Conservation (phyloP, 2,797 vertebrate genomes). For the Poeciliopsis gracilis region DNA sequence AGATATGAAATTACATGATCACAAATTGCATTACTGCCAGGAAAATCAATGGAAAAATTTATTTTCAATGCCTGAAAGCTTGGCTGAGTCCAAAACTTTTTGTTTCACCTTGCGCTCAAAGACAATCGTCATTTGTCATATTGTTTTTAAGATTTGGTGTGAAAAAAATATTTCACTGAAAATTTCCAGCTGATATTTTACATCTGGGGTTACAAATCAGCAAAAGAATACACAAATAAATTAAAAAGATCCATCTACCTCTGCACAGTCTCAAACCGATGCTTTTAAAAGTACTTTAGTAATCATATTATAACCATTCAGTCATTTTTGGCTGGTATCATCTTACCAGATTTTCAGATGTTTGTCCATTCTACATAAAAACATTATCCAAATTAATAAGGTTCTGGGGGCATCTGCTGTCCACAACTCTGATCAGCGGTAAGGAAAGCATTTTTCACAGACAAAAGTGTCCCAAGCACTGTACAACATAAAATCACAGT, state of each 20-base stretch:
- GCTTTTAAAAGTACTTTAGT: neutral
- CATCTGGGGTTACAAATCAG: neutral
- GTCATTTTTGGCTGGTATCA: neutral
- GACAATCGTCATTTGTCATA: no score
- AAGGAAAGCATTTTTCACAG: no score
- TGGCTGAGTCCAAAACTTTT: slow-evolving; percentile 2
- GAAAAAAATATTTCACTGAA: no score
- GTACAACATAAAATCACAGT: no score
- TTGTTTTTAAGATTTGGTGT: no score
- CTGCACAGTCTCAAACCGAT: neutral
- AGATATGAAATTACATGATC: no score
- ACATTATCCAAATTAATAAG: neutral
- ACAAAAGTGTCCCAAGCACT: no score
- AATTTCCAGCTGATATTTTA: neutral
- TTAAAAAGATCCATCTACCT: neutral
- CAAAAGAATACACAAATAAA: neutral
- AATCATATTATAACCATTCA: neutral
- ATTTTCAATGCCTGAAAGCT: slow-evolving; percentile 9
- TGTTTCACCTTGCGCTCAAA: neutral
- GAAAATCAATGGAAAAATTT: neutral
- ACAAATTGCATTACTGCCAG: neutral
- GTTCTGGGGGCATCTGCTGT: no score
- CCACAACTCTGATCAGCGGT: no score
- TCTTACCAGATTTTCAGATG: neutral
- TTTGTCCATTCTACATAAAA: neutral